Conservation (phyloP, 2,113 vertebrate genomes). For the Pterocles orientalis region DNA sequence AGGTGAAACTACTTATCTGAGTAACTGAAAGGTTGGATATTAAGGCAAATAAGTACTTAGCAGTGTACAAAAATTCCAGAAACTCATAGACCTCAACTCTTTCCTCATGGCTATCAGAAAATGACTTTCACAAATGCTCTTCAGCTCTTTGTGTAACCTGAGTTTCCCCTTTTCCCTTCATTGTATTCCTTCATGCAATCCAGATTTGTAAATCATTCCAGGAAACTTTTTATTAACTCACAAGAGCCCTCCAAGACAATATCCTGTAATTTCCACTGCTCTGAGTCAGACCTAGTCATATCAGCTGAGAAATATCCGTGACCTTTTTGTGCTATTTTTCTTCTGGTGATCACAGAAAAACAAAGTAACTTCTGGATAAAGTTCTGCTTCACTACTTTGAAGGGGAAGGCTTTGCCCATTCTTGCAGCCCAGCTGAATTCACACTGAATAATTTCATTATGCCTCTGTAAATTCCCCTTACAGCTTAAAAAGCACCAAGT, state of each 20-base stretch:
- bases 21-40: neutral
- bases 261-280: conserved; percentile 35
- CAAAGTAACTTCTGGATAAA: neutral
- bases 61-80: neutral
- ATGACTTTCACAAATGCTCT: conserved; percentile 36
- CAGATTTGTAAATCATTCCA: conserved; percentile 45
- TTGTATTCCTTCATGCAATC: conserved; percentile 1
- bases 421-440: conserved; percentile 41
- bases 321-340: conserved; percentile 30
- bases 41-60: neutral
- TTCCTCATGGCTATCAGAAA: neutral
- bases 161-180: conserved; percentile 32
- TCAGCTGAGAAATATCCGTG: neutral
- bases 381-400: neutral
- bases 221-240: conserved; percentile 59
- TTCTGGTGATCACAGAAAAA: neutral
- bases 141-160: conserved; percentile 19
- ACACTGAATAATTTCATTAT: conserved; percentile 38
- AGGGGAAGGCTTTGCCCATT: neutral
- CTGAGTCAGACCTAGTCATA: neutral
- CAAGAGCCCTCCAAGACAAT: conserved; percentile 27
- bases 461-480: conserved; percentile 34
- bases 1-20: neutral
- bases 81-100: neutral
- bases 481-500: conserved; percentile 18